Evolutionary conservation across 2,797 vertebrate species (phyloP).

Genomic region (Scyliorhinus canicula): DNA sequence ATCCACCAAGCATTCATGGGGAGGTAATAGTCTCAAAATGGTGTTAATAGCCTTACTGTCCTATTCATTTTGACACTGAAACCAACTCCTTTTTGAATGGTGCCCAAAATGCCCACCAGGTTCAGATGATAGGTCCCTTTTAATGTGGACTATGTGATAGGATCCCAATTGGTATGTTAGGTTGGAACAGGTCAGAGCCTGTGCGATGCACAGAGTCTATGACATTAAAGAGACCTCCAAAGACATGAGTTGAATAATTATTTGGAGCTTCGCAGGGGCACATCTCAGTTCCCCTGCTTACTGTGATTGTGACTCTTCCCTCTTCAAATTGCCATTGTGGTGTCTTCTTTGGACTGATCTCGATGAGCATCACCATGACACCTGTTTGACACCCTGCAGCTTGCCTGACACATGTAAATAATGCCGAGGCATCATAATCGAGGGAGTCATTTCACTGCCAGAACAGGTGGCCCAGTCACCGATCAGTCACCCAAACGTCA

Average conservation of each 20-base stretch:
- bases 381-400: not conserved
- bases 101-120: no score
- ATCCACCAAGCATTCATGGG: not conserved
- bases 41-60: not conserved
- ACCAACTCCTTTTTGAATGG: not conserved
- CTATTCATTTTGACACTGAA: not conserved
- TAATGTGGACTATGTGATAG: not conserved
- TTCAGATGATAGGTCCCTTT: not conserved
- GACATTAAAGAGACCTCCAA: not conserved
- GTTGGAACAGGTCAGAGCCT: not conserved
- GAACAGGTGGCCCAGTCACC: not conserved
- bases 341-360: not conserved
- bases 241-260: not conserved
- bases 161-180: not conserved
- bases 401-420: not conserved
- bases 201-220: not conserved
- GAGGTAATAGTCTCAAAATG: not conserved
- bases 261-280: not conserved
- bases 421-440: not conserved
- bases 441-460: not conserved
- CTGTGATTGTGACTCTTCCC: not conserved
- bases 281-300: not conserved
- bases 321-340: not conserved
- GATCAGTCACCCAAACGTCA: not conserved
- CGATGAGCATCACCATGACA: not conserved